Conservation (phyloP, 2,113 vertebrate genomes). For the Tragelaphus strepsiceros region DNA sequence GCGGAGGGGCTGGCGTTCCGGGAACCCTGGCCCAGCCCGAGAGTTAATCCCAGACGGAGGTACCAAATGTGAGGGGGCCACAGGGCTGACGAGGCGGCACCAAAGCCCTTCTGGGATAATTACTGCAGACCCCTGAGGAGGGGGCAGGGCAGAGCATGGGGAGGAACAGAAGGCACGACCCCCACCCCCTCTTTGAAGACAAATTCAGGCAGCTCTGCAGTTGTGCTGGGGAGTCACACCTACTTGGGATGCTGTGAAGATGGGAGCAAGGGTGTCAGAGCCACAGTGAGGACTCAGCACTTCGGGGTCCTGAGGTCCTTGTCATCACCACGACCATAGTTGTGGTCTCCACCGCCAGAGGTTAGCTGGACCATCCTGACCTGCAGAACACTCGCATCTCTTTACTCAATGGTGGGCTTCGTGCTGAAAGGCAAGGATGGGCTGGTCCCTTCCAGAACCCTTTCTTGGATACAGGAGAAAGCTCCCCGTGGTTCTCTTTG, state of each 20-base stretch:
- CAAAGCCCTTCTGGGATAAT: fast-evolving
- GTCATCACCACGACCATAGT: fast-evolving
- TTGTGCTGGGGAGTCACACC: fast-evolving
- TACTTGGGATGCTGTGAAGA: not conserved
- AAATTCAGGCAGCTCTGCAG: fast-evolving
- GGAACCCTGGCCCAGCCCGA: not conserved
- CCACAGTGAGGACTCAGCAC: fast-evolving
- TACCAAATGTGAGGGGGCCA: not conserved
- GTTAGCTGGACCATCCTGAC: not conserved
- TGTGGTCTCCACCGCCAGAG: not conserved
- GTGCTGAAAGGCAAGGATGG: fast-evolving
- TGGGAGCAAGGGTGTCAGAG: not conserved
- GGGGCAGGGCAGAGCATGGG: not conserved
- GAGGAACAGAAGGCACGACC: fast-evolving
- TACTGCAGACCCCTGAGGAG: not conserved
- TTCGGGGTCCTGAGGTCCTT: fast-evolving
- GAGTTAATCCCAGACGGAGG: fast-evolving
- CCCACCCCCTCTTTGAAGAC: not conserved
- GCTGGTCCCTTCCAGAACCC: no score
- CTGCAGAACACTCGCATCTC: fast-evolving
- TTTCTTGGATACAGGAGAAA: not conserved
- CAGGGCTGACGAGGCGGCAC: fast-evolving
- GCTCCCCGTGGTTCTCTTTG: not conserved
- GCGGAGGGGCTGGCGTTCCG: fast-evolving
- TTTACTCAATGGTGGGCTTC: no score